These are phyloP conservation scores for Synaphobranchus kaupii DNA, from an alignment of 2,797 vertebrate genomes.

Conservation along the genomic window DNA sequence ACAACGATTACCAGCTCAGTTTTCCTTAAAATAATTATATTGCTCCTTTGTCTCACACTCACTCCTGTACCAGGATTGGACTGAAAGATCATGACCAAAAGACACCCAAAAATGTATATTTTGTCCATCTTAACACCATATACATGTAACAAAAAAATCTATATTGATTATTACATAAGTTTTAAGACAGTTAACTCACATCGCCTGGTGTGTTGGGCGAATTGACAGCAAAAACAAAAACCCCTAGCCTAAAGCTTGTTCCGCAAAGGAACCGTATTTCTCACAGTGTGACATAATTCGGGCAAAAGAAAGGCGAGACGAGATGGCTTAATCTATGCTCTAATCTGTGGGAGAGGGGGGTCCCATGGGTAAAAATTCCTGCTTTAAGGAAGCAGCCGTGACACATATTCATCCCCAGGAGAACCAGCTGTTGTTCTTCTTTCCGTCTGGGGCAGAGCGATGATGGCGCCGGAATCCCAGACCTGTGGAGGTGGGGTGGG, in stretches of 20 bases:
- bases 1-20: background rate
- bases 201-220: background rate
- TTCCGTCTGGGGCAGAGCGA: background rate
- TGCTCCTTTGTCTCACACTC: background rate
- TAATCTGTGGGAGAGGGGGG: background rate
- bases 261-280: background rate
- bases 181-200: no score
- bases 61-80: background rate
- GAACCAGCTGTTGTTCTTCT: slow-evolving; percentile 27
- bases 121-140: background rate
- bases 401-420: background rate
- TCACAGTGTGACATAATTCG: background rate
- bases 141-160: background rate
- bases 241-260: no score
- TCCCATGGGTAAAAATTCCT: background rate
- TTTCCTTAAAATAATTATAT: background rate
- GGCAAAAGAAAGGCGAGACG: background rate
- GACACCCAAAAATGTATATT: no score
- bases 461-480: slow-evolving; percentile 7
- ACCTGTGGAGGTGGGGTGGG: slow-evolving; percentile 28
- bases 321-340: background rate
- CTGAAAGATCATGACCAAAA: background rate
- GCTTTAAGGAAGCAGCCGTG: background rate
- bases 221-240: background rate
- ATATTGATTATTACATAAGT: no score